Conservation (phyloP, 2,797 vertebrate genomes). For the Sebastes goodei region DNA sequence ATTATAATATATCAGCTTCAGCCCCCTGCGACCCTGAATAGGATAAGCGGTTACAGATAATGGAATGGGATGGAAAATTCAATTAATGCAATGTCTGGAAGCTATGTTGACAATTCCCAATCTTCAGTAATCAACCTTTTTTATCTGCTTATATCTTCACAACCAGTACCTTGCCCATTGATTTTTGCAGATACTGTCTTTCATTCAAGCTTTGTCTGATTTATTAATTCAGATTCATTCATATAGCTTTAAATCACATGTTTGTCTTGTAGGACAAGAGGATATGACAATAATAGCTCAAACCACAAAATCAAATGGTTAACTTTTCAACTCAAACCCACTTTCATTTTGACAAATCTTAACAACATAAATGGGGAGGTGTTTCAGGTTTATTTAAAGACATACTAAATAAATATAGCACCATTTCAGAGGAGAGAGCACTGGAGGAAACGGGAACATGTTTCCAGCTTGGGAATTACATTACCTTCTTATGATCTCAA, state of each 20-base stretch:
- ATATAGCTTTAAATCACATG: neutral
- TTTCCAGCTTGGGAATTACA: conserved; percentile 11
- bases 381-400: conserved; percentile 66
- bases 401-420: conserved; percentile 80
- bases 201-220: neutral
- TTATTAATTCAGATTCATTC: neutral
- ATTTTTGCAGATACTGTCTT: neutral
- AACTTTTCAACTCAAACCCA: neutral
- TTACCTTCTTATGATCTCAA: neutral
- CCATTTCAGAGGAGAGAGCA: conserved; percentile 52
- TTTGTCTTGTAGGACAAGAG: neutral
- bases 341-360: neutral
- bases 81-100: neutral
- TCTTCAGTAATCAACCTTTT: neutral
- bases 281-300: neutral
- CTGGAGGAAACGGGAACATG: conserved; percentile 10
- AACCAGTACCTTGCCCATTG: neutral
- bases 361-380: conserved; percentile 20
- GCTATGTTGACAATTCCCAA: neutral
- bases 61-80: neutral
- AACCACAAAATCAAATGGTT: neutral
- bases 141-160: neutral
- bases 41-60: too few relatives aligned
- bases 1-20: too few relatives aligned
- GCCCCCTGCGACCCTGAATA: too few relatives aligned